Conservation (phyloP, 2,113 vertebrate genomes). For the Microtus montanus region DNA sequence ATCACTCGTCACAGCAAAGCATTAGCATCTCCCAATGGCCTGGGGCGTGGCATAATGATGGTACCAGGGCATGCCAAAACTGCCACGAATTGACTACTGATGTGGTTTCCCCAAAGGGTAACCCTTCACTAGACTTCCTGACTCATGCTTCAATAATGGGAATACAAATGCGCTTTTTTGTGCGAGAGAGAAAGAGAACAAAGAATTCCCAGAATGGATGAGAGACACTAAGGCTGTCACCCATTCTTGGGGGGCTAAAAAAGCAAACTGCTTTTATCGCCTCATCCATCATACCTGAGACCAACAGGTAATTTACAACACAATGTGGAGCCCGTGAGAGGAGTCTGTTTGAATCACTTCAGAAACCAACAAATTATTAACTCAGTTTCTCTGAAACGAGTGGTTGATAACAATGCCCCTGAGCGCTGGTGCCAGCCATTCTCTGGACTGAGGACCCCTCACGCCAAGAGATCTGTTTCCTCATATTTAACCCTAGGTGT, state of each 20-base stretch:
- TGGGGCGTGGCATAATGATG: rapidly evolving
- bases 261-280: neutral
- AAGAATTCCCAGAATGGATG: neutral
- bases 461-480: neutral
- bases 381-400: neutral
- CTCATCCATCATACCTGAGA: neutral
- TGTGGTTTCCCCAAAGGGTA: neutral
- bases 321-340: neutral
- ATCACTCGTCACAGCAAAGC: neutral
- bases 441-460: neutral
- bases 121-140: neutral
- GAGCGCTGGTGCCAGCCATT: neutral
- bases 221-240: neutral
- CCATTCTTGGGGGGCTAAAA: rapidly evolving
- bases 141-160: neutral
- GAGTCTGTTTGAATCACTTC: neutral
- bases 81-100: neutral
- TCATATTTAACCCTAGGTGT: neutral
- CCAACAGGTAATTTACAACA: neutral
- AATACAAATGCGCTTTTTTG: neutral
- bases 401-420: neutral
- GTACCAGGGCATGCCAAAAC: neutral
- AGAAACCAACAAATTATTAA: neutral
- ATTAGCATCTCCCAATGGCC: neutral
- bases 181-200: neutral